Evolutionary conservation across 2,113 vertebrate species (phyloP).

Genomic region (Leptobrachium ailaonicum): DNA sequence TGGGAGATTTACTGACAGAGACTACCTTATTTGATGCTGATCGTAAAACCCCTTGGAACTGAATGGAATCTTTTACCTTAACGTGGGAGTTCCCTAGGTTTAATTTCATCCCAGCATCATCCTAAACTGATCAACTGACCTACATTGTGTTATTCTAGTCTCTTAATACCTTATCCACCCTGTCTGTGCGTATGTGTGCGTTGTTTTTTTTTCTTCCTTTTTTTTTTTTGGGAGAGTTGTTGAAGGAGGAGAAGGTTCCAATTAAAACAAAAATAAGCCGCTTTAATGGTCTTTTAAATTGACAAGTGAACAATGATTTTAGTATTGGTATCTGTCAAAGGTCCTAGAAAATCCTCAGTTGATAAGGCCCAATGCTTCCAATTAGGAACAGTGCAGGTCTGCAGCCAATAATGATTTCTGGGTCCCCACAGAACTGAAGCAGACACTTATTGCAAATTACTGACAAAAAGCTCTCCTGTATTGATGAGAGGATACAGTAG

Average conservation of each 20-base stretch:
- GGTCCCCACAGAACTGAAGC: conserved; percentile 87
- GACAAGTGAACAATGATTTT: conserved; percentile 99
- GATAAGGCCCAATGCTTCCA: conserved; percentile 99
- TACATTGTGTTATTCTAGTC: conserved; percentile 59
- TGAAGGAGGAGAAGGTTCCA: conserved; percentile 79
- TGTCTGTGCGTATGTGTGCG: conserved; percentile 12
- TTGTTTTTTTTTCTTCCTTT: neutral
- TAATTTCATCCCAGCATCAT: conserved; percentile 63
- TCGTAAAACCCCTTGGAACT: conserved; percentile 67
- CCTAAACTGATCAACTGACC: conserved; percentile 71
- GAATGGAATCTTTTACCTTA: conserved; percentile 64
- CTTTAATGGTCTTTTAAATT: conserved; percentile 99
- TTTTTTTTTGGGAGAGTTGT: conserved; percentile 56
- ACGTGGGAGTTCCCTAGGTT: conserved; percentile 58
- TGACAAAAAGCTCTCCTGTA: conserved; percentile 95
- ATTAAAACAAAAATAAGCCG: conserved; percentile 97
- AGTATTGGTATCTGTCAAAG: conserved; percentile 99
- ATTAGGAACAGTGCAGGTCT: conserved; percentile 90
- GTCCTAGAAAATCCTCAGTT: conserved; percentile 93
- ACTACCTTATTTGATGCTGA: conserved; percentile 63
- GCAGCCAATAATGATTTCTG: conserved; percentile 94
- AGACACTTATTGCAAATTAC: conserved; percentile 99
- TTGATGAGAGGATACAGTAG: conserved; percentile 84
- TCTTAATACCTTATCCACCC: conserved; percentile 53
- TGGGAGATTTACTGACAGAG: conserved; percentile 74